Evolutionary conservation across 2,888 invertebrate genomes (phyloP), one percentile per base, ranked within the genome.

Genomic region (Pachliopta kotzebuea): DNA sequence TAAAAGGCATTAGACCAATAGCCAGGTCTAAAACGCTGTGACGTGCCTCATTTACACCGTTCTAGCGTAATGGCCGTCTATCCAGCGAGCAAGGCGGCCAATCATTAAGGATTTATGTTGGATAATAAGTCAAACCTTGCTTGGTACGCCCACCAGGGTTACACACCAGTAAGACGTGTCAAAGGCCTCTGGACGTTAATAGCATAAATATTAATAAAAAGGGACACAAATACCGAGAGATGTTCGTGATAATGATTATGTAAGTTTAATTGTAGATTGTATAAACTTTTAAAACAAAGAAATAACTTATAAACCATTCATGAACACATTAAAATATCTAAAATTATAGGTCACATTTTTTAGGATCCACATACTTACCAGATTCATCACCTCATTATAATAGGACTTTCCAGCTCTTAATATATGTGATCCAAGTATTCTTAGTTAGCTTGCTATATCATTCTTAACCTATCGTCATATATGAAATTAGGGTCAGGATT

Each of bases 31-130:
- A 82, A 78, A 74, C 69, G 63, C 69, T 67, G 72, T 71, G 77
- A 80, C 79, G 76, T 76, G 74, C 75, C 79, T 84, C 83, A 84
- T 85, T 85, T 80, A 75, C 85, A 78, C 80, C 80, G 75, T 83
- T 79, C 79, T 70, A 74, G 71, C 67, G 76, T 81, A 84, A 83
- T 83, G 72, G 76, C 74, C 79, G 76, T 76, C 80, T 80, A 81
- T 77, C 74, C 59, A 31, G 70, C 69, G 60, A 59, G 71, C 70
- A 66, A 74, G 76, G 78, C 77, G 75, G 74, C 71, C 82, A 78
- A 84, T 85, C 85, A 84, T 83, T 82, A 84, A 75, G 78, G 83
- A 86, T 85, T 86, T 85, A 86, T 86, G 84, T 73, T 66, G 75
- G 78, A 81, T 86, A 85, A 85, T 85, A 79, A 80, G 79, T 82